Base-by-base conservation (phyloP, 2,888 invertebrate genomes). In the Anagyrus pseudococci region DNA sequence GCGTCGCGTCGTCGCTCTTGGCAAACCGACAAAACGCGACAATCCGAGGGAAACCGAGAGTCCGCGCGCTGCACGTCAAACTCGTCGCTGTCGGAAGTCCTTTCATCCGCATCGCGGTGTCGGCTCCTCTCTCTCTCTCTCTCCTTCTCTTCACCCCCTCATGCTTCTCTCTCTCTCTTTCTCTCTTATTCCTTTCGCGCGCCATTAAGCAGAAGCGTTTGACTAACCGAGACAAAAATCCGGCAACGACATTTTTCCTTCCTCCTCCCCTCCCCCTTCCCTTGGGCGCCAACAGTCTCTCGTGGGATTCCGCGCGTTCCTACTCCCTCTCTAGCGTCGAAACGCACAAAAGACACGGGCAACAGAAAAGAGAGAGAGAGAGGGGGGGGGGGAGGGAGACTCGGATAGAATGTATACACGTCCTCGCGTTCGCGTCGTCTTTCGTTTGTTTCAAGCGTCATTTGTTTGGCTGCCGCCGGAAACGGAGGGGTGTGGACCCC, bases 401-500 rank as follows among this genome's bases (percentile, higher is more conserved):
- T 15, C 44, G 41, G 47, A 79, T n/a, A n/a, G n/a, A n/a, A n/a
- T n/a, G n/a, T 76, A 77, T 70, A 71, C 71, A 67, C 70, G 73
- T 72, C 10, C 8, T 37, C 33, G 72, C 49, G 49, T 20, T 46
- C 8, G 22, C 46, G 46, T 46, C 23, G 7, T 77, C 77, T 80
- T 80, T 74, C 77, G 77, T 79, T 80, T 79, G 79, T 79, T 80
- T 80, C 80, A 79, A 80, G 79, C 79, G 75, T 79, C 80, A 80
- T 80, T 80, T 80, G 77, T 80, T 80, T 77, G 76, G 72, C 71
- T 71, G 72, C 68, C 69, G 69, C 66, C 68, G 68, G 67, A 68
- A 68, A 57, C 64, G 65, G 66, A 67, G 65, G 67, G 66, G 58
- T 58, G 63, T 49, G 64, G n/a, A n/a, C n/a, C n/a, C n/a, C n/a